Evolutionary conservation across 2,797 vertebrate genomes (phyloP), one percentile per base, ranked within the genome.

Genomic region (Acridotheres tristis): DNA sequence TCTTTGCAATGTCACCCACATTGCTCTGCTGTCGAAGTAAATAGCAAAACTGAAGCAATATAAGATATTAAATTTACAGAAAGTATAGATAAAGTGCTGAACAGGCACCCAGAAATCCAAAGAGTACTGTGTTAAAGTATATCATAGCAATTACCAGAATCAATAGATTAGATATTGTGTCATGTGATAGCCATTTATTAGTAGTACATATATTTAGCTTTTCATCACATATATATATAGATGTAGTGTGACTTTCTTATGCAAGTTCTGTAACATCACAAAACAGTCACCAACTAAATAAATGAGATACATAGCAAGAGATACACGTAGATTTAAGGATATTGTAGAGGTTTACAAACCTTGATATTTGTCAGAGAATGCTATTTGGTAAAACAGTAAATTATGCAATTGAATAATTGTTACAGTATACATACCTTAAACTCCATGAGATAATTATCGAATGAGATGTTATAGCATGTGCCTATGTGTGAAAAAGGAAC

Each of bases 401-500:
- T 40, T 1, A 42, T 86, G 58, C 4, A 54, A 12, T 5, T 84
- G 53, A 78, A 77, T 84, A 78, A 40, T 45, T 14, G 5, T 23
- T 36, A 42, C 30, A 32, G 13, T 59, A 14, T n/a, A 34, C 10
- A 16, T 47, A 61, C 13, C 36, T 75, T 45, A 67, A 91, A 63
- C 4, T 69, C 42, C 17, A 20, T 55, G 5, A 67, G 55, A 43
- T 63, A 50, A 38, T 53, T 82, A 26, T 71, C 13, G 6, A 68
- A 65, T 74, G 42, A 67, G 36, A 57, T 0, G 2, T 18, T 45
- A 36, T 6, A 67, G 22, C 5, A 0, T 7, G 0, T 65, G 15
- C 53, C 71, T 57, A 11, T 55, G 30, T 53, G 9, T 61, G 9
- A 47, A 71, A 90, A 48, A 42, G 32, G 17, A 71, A 73, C 11